Conservation (phyloP, 2,888 invertebrate species). For the Myopa tessellatipennis region DNA sequence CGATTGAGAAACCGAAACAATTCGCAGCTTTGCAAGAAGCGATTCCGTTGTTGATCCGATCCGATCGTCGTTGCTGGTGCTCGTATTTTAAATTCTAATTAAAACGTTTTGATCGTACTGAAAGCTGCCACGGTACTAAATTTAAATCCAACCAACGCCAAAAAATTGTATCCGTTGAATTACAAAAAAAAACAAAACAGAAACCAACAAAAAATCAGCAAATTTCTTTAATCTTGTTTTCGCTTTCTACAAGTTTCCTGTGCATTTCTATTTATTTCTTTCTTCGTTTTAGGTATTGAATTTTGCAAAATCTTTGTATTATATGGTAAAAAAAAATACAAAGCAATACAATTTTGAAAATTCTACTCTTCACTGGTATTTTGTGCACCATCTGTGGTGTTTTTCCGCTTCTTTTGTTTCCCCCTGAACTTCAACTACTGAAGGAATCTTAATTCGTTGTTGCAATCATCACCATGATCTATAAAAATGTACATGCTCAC, state of each 20-base stretch:
- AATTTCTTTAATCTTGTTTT: background rate
- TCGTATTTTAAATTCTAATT: slow-evolving; percentile 27
- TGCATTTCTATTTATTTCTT: background rate
- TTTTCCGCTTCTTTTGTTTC: background rate
- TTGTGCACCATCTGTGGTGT: background rate
- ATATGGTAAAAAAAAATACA: background rate
- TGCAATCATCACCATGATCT: background rate
- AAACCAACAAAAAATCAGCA: too few species aligned
- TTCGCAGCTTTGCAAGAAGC: slow-evolving; percentile 9
- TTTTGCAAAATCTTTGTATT: background rate
- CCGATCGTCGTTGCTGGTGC: background rate
- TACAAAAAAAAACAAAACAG: slow-evolving; percentile 30
- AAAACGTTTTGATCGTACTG: slow-evolving; percentile 67
- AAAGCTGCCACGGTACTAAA: slow-evolving; percentile 69
- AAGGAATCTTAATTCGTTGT: slow-evolving; percentile 12
- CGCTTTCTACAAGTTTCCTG: background rate
- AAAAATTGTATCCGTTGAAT: slow-evolving; percentile 35
- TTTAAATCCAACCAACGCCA: slow-evolving; percentile 61
- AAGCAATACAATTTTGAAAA: background rate
- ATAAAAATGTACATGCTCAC: background rate
- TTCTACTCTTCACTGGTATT: background rate
- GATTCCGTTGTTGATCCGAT: slow-evolving; percentile 8
- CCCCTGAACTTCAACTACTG: slow-evolving; percentile 22
- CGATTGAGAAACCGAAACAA: too few species aligned
- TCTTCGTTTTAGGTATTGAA: background rate